phyloP scores from a whole-genome alignment of 2,797 vertebrate species.

The Rousettus madagascariensis region DNA sequence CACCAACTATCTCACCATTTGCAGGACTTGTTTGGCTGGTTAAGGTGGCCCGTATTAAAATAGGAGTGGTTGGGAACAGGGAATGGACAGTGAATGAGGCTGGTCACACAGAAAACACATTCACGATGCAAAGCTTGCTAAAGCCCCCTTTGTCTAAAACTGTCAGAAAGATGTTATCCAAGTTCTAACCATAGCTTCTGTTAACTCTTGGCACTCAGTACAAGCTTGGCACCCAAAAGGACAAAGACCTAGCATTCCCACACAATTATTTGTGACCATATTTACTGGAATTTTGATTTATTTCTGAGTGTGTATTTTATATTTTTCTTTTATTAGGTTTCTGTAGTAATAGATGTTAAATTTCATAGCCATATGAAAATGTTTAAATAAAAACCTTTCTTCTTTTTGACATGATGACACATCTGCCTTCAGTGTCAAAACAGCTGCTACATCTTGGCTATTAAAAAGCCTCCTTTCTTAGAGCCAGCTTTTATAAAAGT shows the following conservation, averaged over 20 bases:
- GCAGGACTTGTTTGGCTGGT: neutral
- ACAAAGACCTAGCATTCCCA: neutral
- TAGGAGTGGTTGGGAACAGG: neutral
- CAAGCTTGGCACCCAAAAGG: neutral
- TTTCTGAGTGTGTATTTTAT: constrained; percentile 5
- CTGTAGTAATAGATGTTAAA: neutral
- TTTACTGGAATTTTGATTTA: constrained; percentile 24
- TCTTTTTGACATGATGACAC: neutral
- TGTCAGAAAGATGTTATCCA: neutral
- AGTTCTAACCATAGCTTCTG: constrained; percentile 16
- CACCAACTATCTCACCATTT: neutral
- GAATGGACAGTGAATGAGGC: neutral
- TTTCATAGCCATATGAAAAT: neutral
- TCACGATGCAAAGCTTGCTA: neutral
- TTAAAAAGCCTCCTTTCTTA: neutral
- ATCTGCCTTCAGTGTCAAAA: neutral
- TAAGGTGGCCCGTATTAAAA: neutral
- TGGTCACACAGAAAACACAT: constrained; percentile 17
- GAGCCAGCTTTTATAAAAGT: constrained; percentile 35
- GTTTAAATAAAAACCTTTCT: neutral
- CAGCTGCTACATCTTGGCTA: neutral
- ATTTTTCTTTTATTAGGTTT: constrained; percentile 33
- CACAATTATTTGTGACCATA: neutral
- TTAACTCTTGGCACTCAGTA: neutral
- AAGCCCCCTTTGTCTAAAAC: neutral